Conservation (phyloP, 2,113 vertebrate genomes). For the Crotalus viridis region DNA sequence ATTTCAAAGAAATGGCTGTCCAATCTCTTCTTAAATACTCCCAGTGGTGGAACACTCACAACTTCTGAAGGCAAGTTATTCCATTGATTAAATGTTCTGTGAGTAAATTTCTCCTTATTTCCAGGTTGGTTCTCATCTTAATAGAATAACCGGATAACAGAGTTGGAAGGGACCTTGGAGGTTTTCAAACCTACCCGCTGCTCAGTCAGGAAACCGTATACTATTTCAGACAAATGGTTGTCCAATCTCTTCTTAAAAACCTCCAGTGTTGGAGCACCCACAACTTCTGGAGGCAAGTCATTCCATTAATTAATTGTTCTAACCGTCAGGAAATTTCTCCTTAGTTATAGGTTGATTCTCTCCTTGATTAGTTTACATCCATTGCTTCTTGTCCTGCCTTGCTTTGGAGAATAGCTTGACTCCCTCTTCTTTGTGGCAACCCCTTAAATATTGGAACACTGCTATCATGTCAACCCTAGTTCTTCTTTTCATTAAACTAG, state of each 20-base stretch:
- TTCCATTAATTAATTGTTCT: not conserved
- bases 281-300: not conserved
- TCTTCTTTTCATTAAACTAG: not conserved
- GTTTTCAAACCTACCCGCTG: not conserved
- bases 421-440: not conserved
- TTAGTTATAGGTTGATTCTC: not conserved
- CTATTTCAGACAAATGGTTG: no score
- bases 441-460: not conserved
- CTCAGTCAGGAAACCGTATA: not conserved
- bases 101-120: not conserved
- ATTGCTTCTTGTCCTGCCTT: not conserved
- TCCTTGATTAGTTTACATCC: not conserved
- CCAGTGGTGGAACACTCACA: not conserved
- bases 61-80: not conserved
- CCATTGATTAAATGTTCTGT: not conserved
- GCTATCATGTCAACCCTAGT: not conserved
- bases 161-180: not conserved
- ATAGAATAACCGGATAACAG: not conserved
- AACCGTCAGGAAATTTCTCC: not conserved
- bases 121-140: not conserved
- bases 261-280: not conserved
- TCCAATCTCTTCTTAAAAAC: not conserved
- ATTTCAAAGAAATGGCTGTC: not conserved
- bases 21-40: not conserved
- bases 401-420: not conserved